Evolutionary conservation across 2,888 invertebrate species (phyloP).

Genomic region (Troides oblongomaculatus): DNA sequence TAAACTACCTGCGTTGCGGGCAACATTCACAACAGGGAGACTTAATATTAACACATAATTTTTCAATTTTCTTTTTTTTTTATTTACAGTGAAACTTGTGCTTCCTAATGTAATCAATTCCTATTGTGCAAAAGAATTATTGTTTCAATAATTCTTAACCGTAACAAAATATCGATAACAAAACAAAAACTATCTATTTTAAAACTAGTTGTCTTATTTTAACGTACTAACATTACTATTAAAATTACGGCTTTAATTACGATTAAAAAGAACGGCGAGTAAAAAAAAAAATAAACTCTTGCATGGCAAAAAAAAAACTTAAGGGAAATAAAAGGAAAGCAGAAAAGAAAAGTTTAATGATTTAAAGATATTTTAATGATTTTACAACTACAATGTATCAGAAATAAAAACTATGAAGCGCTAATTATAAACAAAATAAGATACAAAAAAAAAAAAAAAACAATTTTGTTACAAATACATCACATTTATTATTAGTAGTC

Average conservation of each 20-base stretch:
- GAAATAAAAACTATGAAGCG: not conserved
- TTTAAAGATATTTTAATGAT: slow-evolving; percentile 1
- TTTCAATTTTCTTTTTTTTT: too few relatives aligned
- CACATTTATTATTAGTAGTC: not conserved
- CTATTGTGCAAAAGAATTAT: too few relatives aligned
- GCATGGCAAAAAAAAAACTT: not conserved
- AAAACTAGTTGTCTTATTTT: not conserved
- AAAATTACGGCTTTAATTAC: not conserved
- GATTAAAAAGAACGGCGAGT: not conserved
- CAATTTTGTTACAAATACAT: not conserved
- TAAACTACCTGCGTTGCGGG: too few relatives aligned
- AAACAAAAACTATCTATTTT: not conserved
- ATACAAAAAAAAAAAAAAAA: not conserved
- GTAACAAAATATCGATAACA: not conserved
- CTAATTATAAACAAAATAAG: not conserved
- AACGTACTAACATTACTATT: not conserved
- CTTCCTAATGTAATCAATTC: too few relatives aligned
- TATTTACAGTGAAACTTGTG: too few relatives aligned
- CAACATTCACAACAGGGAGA: too few relatives aligned
- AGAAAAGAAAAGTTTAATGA: not conserved
- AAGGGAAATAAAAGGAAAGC: not conserved
- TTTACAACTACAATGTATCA: not conserved
- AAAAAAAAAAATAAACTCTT: not conserved
- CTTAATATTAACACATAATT: too few relatives aligned
- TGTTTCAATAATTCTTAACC: too few relatives aligned